Evolutionary conservation across 2,797 vertebrate species (phyloP), one percentile per base, ranked within the genome.

Genomic region (Chanos chanos): DNA sequence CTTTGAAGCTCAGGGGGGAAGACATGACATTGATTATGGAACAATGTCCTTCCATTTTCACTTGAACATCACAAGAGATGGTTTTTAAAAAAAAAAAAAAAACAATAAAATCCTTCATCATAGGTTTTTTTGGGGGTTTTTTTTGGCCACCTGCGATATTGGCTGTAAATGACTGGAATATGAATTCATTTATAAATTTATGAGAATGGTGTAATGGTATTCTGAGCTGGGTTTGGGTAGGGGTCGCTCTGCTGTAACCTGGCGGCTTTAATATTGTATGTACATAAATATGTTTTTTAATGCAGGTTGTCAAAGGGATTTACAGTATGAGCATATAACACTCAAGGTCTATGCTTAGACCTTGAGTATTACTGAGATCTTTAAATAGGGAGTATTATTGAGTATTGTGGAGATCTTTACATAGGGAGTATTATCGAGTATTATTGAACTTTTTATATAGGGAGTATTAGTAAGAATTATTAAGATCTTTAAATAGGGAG

Each of bases 1-100:
- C 77, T 85, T 81, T 85, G 81, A 85, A 82, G 77, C 63, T 68
- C 5, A n/a, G n/a, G n/a, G n/a, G n/a, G n/a, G 19, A 10, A 28
- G 62, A 69, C 65, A 58, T 75, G 70, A 77, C 81, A 70, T 61
- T 34, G 59, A 78, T 72, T 76, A 72, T 68, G 40, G 47, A 73
- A 74, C 70, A 68, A 70, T 62, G 65, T 66, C 61, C 50, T 25
- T 64, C 48, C 55, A 64, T 74, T 61, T 62, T 37, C 36, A 34
- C 48, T 58, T 61, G 52, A 48, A n/a, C 53, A 71, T 56, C 31
- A 43, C 52, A 74, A 59, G 63, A 66, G 55, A 66, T n/a, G 56
- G 53, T 72, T 68, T 74, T n/a, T n/a, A n/a, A n/a, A n/a, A n/a
- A n/a, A n/a, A n/a, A n/a, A n/a, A n/a, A n/a, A n/a, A n/a, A n/a